These are phyloP conservation scores for Protodeltote pygarga DNA, from an alignment of 2,888 invertebrate genomes.

Conservation along the genomic window DNA sequence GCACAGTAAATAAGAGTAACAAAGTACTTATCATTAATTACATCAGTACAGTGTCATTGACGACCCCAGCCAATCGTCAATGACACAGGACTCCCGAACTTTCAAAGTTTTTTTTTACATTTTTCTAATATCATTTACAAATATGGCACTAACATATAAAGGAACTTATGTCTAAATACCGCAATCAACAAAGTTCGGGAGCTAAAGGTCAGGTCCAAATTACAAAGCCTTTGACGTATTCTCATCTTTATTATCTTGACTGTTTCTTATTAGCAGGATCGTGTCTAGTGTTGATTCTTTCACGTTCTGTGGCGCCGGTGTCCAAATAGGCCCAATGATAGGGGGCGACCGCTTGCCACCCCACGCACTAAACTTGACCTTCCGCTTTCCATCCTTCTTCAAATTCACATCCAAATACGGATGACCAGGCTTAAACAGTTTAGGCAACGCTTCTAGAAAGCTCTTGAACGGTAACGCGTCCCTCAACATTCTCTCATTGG, in stretches of 20 bases:
- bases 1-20: conserved; percentile 51
- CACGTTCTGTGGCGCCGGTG: conserved; percentile 63
- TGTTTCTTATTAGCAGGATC: conserved; percentile 70
- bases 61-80: conserved; percentile 51
- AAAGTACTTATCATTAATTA: conserved; percentile 36
- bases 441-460: conserved; percentile 67
- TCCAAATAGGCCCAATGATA: conserved; percentile 83
- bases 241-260: conserved; percentile 51
- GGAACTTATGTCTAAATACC: conserved; percentile 39
- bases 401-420: conserved; percentile 74
- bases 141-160: conserved; percentile 65
- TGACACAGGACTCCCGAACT: conserved; percentile 56
- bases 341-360: conserved; percentile 81
- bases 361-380: conserved; percentile 83
- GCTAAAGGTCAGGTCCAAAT: conserved; percentile 45
- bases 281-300: conserved; percentile 71
- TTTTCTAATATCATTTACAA: conserved; percentile 43
- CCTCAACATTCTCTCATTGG: conserved; percentile 59
- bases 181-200: conserved; percentile 50
- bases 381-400: conserved; percentile 80
- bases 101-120: conserved; percentile 38
- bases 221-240: conserved; percentile 52
- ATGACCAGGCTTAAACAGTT: conserved; percentile 74
- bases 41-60: conserved; percentile 48
- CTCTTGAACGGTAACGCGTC: conserved; percentile 73